Base-by-base conservation (phyloP, 2,888 invertebrate species). In the Diaphora mendica region DNA sequence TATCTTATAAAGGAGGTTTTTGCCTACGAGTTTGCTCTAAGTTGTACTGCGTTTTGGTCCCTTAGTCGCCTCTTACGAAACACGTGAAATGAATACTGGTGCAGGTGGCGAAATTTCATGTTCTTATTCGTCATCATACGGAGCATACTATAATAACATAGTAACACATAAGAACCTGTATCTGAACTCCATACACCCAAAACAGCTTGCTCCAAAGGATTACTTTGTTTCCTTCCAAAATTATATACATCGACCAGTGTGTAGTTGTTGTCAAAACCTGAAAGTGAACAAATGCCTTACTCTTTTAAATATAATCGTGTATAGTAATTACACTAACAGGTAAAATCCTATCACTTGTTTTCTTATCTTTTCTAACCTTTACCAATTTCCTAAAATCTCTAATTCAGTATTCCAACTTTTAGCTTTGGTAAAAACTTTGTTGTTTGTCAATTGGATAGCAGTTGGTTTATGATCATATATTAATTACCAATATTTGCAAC, bases 161-260 rank as follows among this genome's bases (percentile, higher is more conserved):
- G 39, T 23, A 65, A 1, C n/a, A 20, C 39, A 35, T 1, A 64
- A 39, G 30, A 79, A 92, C 94, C 93, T 69, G 62, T 75, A 23
- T 80, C 77, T 8, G 73, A 42, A 30, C 69, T 80, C 94, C 94
- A 94, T 8, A 79, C 81, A 44, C 93, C 95, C 3, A 90, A 80
- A 2, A 65, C 55, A 68, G 70, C 73, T 30, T 73, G 88, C 85
- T 94, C 93, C 76, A 94, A 83, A 64, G 70, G 48, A 74, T 93
- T 95, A 30, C 93, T 93, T 83, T 94, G 95, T 74, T 93, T 90
- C 84, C 87, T 91, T 3, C 95, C 95, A 72, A 90, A 94, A 86
- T 93, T 95, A 80, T 89, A 95, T 64, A 93, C 87, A 55, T 94
- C 93, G 33, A 82, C 88, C 20, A 94, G 71, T 39, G 80, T 78